Percentiles rank a stretch among this genome's conserved stretches.
Conservation (phyloP, 2,113 vertebrate species). For the Eolophus roseicapilla region DNA sequence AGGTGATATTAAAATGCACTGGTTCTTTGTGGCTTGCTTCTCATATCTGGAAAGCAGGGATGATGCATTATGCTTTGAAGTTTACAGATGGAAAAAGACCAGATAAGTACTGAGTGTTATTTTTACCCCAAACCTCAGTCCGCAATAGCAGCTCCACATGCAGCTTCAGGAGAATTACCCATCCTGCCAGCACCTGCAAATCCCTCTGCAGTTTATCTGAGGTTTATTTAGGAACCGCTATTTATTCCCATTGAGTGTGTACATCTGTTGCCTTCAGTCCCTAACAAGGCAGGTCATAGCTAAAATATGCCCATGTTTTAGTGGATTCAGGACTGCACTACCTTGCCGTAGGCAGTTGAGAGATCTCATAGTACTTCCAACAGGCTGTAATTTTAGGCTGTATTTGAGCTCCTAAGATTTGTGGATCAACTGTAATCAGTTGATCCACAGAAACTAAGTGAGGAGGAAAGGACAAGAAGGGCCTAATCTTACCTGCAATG, state of each 20-base stretch:
- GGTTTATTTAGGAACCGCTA: not conserved
- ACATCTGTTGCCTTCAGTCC: not conserved
- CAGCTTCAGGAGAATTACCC: not conserved
- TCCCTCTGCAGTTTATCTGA: not conserved
- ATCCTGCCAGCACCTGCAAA: slow-evolving; percentile 23
- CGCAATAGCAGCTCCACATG: not conserved
- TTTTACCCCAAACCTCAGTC: slow-evolving; percentile 13
- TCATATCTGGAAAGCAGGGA: not conserved
- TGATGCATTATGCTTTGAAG: slow-evolving; percentile 1
- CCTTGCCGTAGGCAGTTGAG: accelerated
- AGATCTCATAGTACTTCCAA: not conserved
- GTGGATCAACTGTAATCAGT: not conserved
- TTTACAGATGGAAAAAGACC: not conserved
- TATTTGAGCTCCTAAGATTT: not conserved
- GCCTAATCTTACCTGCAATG: not conserved
- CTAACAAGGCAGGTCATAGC: not conserved
- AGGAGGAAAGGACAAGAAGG: accelerated
- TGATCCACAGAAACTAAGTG: not conserved
- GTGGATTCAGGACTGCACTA: not conserved
- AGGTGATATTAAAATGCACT: not conserved
- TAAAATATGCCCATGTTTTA: not conserved
- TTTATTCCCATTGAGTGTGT: not conserved
- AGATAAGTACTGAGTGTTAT: not conserved
- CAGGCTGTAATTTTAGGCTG: not conserved
- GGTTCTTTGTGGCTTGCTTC: not conserved